Percentiles rank a stretch among this genome's conserved stretches.
Conservation (phyloP, 1,140 invertebrate genomes). For the Cepaea nemoralis region DNA sequence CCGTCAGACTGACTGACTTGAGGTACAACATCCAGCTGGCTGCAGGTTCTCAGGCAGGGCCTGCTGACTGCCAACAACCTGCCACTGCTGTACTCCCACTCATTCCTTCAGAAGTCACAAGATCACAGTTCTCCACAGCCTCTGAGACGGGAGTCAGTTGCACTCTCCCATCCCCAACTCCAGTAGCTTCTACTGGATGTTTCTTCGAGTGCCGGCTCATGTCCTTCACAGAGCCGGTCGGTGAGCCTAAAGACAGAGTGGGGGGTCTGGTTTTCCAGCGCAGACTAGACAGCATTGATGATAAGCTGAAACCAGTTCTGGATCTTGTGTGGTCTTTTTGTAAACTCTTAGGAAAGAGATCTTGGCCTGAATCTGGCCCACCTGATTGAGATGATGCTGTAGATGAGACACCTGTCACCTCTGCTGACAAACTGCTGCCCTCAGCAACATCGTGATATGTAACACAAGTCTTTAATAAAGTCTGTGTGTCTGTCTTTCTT, state of each 20-base stretch:
- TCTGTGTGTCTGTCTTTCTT: not conserved
- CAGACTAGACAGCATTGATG: constrained; percentile 32
- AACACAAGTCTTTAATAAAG: not conserved
- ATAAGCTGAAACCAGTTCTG: constrained; percentile 26
- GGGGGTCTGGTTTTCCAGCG: constrained; percentile 34
- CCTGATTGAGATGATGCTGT: not conserved
- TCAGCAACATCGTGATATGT: constrained; percentile 11
- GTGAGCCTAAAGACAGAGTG: constrained; percentile 24
- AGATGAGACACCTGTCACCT: not conserved
- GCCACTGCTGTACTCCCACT: not conserved
- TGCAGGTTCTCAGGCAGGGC: not conserved
- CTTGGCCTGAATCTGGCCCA: not conserved
- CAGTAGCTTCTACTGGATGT: constrained; percentile 7
- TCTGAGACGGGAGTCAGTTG: constrained; percentile 38
- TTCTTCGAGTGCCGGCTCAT: not conserved
- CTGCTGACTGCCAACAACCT: not conserved
- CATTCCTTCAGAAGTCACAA: not conserved
- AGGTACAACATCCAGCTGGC: too few relatives aligned
- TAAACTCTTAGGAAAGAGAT: not conserved
- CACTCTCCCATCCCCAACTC: not conserved
- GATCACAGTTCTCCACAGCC: constrained; percentile 38
- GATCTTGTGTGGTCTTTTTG: constrained; percentile 15
- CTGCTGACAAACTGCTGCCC: not conserved
- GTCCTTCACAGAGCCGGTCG: constrained; percentile 6
- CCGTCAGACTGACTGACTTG: not conserved